Evolutionary conservation across 2,797 vertebrate species (phyloP).

Genomic region (Macrochelys suwanniensis): DNA sequence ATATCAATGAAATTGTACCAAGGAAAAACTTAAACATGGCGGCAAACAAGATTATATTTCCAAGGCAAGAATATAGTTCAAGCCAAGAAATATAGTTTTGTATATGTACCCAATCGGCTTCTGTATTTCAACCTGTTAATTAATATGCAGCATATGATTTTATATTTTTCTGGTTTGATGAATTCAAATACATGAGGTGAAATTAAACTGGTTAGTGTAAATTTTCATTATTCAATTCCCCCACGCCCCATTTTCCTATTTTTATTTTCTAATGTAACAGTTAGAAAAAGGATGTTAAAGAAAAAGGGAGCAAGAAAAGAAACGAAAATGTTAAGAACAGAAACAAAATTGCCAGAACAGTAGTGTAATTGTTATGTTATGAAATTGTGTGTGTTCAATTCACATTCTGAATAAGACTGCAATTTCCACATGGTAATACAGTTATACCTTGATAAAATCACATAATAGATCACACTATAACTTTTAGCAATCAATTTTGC

Average conservation of each 20-base stretch:
- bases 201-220: background rate
- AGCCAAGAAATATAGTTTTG: slow-evolving; percentile 29
- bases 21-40: background rate
- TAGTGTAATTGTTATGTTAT: slow-evolving; percentile 55
- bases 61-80: background rate
- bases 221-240: background rate
- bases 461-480: slow-evolving; percentile 78
- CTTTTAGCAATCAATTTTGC: slow-evolving; percentile 80
- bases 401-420: slow-evolving; percentile 76
- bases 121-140: slow-evolving; percentile 19
- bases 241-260: background rate
- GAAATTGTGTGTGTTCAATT: slow-evolving; percentile 63
- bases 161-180: slow-evolving; percentile 20
- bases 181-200: background rate
- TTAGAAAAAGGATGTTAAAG: background rate
- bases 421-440: slow-evolving; percentile 75
- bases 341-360: slow-evolving; percentile 12
- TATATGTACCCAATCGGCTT: slow-evolving; percentile 19
- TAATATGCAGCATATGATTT: slow-evolving; percentile 15
- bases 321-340: background rate
- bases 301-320: background rate
- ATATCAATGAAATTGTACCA: slow-evolving; percentile 29
- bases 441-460: slow-evolving; percentile 79
- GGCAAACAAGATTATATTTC: background rate
- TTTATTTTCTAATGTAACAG: slow-evolving; percentile 2